Percentiles rank a stretch among this genome's conserved stretches.
phyloP scores from a whole-genome alignment of 2,888 invertebrate genomes.

The Chrysotoxum bicinctum region DNA sequence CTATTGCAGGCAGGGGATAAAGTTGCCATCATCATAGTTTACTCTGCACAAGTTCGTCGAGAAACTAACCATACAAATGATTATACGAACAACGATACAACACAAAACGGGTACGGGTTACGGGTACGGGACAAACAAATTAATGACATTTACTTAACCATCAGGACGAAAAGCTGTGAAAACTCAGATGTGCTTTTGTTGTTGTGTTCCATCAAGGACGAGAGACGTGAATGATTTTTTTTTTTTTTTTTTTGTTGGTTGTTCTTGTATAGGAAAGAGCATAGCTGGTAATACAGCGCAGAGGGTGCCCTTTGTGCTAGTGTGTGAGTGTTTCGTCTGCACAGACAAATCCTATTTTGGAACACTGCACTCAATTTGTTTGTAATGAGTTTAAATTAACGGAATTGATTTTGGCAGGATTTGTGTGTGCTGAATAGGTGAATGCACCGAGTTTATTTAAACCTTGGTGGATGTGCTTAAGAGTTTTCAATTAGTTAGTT shows the following conservation, averaged over 20 bases:
- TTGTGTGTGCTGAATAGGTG: constrained; percentile 27
- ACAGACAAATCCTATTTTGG: constrained; percentile 52
- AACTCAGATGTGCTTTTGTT: constrained; percentile 19
- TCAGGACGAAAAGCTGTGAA: constrained; percentile 57
- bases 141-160: constrained; percentile 67
- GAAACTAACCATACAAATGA: neutral
- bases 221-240: neutral
- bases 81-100: neutral
- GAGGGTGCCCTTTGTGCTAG: neutral
- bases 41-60: constrained; percentile 4
- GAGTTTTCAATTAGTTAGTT: neutral
- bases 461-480: neutral
- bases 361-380: constrained; percentile 64
- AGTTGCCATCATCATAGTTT: constrained; percentile 19
- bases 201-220: constrained; percentile 26
- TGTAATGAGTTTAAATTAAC: constrained; percentile 65
- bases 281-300: neutral
- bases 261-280: neutral
- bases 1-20: constrained; percentile 6
- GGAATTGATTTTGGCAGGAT: constrained; percentile 49
- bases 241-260: constrained; percentile 12
- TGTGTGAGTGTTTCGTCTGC: constrained; percentile 4
- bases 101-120: neutral
- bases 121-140: constrained; percentile 53
- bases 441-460: neutral